Evolutionary conservation across 2,888 invertebrate genomes (phyloP).

Genomic region (Meiosimyza decipiens): DNA sequence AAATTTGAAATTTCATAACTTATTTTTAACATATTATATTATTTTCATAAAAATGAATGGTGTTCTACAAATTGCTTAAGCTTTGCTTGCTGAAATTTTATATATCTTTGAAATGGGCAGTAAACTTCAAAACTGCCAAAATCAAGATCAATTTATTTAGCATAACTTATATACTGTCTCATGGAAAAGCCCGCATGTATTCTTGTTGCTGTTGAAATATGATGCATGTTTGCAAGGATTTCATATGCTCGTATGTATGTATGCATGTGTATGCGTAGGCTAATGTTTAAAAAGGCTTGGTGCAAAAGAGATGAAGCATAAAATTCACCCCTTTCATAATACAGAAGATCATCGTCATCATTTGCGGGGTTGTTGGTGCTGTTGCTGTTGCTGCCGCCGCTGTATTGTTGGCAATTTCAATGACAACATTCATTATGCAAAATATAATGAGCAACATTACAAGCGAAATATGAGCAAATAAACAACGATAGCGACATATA

Average conservation of each 20-base stretch:
- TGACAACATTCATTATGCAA: slow-evolving; percentile 50
- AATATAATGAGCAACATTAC: slow-evolving; percentile 45
- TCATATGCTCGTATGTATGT: neutral
- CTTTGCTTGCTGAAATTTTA: no score
- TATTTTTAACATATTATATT: no score
- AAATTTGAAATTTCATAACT: no score
- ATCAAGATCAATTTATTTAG: no score
- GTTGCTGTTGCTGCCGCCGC: neutral
- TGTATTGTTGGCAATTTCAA: slow-evolving; percentile 39
- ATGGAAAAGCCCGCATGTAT: neutral
- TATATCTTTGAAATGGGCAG: no score
- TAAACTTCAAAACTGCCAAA: no score
- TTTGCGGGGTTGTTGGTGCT: slow-evolving; percentile 30
- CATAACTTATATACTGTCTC: no score
- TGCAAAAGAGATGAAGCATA: slow-evolving; percentile 14
- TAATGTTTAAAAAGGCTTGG: neutral
- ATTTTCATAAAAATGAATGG: no score
- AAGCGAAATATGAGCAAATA: slow-evolving; percentile 18
- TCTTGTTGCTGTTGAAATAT: slow-evolving; percentile 21
- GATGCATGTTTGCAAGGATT: slow-evolving; percentile 17
- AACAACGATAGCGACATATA: slow-evolving; percentile 5
- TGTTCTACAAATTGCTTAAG: no score
- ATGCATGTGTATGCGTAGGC: neutral
- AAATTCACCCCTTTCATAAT: slow-evolving; percentile 28
- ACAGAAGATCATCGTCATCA: neutral